phyloP scores from a whole-genome alignment of 2,888 invertebrate genomes.

The Reticulitermes lucifugus region DNA sequence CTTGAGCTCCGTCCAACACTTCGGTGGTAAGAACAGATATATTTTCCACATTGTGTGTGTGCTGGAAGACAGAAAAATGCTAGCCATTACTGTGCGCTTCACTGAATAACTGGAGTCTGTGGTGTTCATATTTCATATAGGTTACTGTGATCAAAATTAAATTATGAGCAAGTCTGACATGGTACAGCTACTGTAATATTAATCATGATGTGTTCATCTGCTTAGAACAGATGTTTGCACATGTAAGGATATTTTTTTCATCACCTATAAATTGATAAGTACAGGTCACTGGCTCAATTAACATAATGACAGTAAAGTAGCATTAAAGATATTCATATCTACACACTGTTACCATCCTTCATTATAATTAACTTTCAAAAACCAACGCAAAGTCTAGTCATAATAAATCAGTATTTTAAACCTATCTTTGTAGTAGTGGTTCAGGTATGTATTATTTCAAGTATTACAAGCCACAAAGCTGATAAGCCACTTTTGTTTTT shows the following conservation, averaged over 20 bases:
- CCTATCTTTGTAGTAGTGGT: too few species aligned
- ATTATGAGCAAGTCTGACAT: background rate
- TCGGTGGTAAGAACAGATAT: background rate
- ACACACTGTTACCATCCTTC: too few species aligned
- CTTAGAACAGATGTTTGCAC: background rate
- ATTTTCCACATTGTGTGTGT: background rate
- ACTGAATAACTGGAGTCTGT: background rate
- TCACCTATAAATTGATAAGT: background rate
- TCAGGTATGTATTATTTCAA: too few species aligned
- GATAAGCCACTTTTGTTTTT: too few species aligned
- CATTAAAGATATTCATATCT: background rate
- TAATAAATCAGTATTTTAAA: too few species aligned
- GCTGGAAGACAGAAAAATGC: background rate
- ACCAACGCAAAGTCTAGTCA: too few species aligned
- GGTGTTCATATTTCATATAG: too few species aligned
- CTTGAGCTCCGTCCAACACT: constrained; percentile 8
- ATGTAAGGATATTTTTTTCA: background rate
- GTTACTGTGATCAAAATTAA: background rate
- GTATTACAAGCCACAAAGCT: too few species aligned
- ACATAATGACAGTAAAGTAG: background rate
- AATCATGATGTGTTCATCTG: background rate
- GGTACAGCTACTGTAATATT: background rate
- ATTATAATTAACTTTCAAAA: too few species aligned
- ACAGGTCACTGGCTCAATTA: background rate
- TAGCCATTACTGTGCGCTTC: background rate